Evolutionary conservation across 92 coral and sea anemone genomes (phyloP).

Genomic region (Nematostella vectensis): DNA sequence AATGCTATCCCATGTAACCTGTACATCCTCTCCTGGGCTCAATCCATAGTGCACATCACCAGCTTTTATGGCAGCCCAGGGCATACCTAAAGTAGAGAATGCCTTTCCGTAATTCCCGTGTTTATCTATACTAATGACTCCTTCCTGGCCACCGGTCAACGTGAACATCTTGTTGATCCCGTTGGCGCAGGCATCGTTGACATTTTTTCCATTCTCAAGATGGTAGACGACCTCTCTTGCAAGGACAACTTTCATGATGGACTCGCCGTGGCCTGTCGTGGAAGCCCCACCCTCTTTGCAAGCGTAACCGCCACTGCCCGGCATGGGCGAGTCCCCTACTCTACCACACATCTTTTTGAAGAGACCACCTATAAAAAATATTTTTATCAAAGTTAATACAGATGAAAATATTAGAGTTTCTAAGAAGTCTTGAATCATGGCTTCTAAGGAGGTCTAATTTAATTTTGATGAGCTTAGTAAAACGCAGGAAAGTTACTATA

Average conservation of each 20-base stretch:
- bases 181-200: conserved; percentile 46
- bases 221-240: conserved; percentile 62
- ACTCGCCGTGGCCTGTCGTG: conserved; percentile 86
- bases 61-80: conserved; percentile 77
- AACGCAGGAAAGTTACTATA: too few relatives aligned
- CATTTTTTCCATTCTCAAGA: conserved; percentile 50
- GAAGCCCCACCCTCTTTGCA: conserved; percentile 64
- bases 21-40: conserved; percentile 40
- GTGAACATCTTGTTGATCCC: conserved; percentile 42
- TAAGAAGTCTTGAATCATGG: too few relatives aligned
- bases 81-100: conserved; percentile 55
- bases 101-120: conserved; percentile 61
- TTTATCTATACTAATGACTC: conserved; percentile 69
- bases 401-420: too few relatives aligned
- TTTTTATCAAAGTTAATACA: neutral
- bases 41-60: conserved; percentile 56
- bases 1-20: too few relatives aligned
- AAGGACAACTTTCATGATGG: conserved; percentile 69
- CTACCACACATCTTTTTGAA: conserved; percentile 65
- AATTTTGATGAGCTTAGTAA: too few relatives aligned
- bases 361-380: conserved; percentile 51
- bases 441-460: too few relatives aligned
- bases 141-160: conserved; percentile 50
- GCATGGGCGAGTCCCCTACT: conserved; percentile 78
- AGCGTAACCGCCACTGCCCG: conserved; percentile 85